Evolutionary conservation across 2,888 invertebrate species (phyloP).

Genomic region (Dolichopus griseipennis): DNA sequence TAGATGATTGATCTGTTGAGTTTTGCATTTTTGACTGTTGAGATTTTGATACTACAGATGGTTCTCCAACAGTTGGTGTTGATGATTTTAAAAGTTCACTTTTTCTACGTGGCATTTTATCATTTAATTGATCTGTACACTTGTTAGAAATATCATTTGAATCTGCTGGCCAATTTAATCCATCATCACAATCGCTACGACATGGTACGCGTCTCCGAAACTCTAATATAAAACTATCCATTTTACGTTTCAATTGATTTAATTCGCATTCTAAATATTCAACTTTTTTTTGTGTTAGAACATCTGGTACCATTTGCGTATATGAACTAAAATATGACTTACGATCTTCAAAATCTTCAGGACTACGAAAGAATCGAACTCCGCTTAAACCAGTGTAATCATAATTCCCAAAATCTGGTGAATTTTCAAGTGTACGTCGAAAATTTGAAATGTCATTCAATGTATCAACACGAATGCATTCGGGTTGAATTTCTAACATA

Average conservation of each 20-base stretch:
- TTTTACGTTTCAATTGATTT: background rate
- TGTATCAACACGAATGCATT: background rate
- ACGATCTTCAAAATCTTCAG: background rate
- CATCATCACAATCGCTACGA: background rate
- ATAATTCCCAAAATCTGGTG: background rate
- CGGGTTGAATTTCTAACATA: background rate
- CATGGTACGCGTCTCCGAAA: background rate
- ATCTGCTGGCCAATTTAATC: background rate
- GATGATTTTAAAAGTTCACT: too few relatives aligned
- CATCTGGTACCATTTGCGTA: conserved; percentile 11
- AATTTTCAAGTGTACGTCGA: too few relatives aligned
- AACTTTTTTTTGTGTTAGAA: background rate
- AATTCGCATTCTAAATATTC: background rate
- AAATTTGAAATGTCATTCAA: background rate
- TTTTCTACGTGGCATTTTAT: too few relatives aligned
- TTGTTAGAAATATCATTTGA: too few relatives aligned
- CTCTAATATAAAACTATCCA: conserved; percentile 4
- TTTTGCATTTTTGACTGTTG: too few relatives aligned
- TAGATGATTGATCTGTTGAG: conserved; percentile 26
- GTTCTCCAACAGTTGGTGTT: too few relatives aligned
- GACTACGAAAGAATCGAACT: background rate
- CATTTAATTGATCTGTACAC: too few relatives aligned
- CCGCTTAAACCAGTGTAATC: background rate
- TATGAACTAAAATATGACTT: conserved; percentile 17
- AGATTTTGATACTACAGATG: too few relatives aligned